Evolutionary conservation across 2,888 invertebrate genomes (phyloP).

Genomic region (Lamellibrachia columna): DNA sequence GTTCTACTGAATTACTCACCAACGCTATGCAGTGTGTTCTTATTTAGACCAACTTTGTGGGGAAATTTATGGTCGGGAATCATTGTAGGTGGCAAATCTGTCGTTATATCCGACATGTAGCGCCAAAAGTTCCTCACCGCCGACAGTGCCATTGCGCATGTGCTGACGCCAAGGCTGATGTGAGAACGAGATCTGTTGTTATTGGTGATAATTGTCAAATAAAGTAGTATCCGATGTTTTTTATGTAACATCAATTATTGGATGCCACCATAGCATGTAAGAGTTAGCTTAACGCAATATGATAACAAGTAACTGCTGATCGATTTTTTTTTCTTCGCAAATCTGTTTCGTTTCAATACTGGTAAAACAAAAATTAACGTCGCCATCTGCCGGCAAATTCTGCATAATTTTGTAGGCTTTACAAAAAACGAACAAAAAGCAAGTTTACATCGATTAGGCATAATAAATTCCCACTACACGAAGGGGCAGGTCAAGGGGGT

Average conservation of each 20-base stretch:
- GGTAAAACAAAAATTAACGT: background rate
- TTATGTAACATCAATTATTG: background rate
- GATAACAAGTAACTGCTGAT: background rate
- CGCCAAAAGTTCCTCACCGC: constrained; percentile 16
- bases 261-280: background rate
- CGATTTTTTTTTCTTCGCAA: background rate
- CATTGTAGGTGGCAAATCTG: constrained; percentile 16
- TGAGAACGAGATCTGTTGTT: constrained; percentile 12
- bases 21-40: constrained; percentile 16
- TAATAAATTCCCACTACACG: too few relatives aligned
- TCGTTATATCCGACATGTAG: constrained; percentile 6
- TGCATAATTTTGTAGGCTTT: background rate
- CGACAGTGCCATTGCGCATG: constrained; percentile 7
- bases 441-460: background rate
- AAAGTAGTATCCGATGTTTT: background rate
- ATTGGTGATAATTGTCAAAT: background rate
- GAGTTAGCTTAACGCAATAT: background rate
- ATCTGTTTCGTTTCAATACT: background rate
- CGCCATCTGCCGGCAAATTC: background rate
- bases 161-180: constrained; percentile 9
- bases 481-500: too few relatives aligned
- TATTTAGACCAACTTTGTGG: constrained; percentile 1
- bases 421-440: background rate
- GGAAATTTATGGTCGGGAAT: background rate
- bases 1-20: background rate